phyloP scores from a whole-genome alignment of 1,140 invertebrate species.

The Ganaspis sp. region DNA sequence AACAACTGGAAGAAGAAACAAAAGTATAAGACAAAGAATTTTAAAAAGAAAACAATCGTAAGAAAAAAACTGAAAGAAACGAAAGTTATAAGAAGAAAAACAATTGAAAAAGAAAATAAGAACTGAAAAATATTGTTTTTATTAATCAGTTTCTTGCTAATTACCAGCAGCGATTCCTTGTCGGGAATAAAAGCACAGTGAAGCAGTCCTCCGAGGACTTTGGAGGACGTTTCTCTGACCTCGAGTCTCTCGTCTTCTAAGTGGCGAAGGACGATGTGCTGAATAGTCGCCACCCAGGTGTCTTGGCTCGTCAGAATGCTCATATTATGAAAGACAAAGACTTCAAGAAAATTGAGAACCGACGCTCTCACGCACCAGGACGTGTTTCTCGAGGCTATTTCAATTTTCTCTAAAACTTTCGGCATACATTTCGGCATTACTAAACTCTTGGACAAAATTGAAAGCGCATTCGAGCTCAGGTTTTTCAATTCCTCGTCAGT shows the following conservation, averaged over 20 bases:
- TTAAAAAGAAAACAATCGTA: no score
- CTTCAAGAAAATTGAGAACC: slow-evolving; percentile 86
- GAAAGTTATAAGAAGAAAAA: no score
- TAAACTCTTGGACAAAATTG: slow-evolving; percentile 80
- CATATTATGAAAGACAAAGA: slow-evolving; percentile 90
- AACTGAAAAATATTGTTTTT: neutral
- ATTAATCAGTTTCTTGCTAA: slow-evolving; percentile 9
- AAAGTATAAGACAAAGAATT: no score
- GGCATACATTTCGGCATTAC: slow-evolving; percentile 77
- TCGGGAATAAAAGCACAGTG: slow-evolving; percentile 88
- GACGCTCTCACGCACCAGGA: slow-evolving; percentile 89
- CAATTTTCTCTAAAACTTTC: slow-evolving; percentile 75
- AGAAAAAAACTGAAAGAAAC: no score
- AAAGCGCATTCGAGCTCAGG: slow-evolving; percentile 81
- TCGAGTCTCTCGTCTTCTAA: slow-evolving; percentile 85
- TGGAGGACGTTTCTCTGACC: slow-evolving; percentile 87
- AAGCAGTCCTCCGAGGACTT: slow-evolving; percentile 89
- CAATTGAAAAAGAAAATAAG: slow-evolving; percentile 36
- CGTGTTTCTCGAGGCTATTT: slow-evolving; percentile 73
- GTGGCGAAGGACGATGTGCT: slow-evolving; percentile 80
- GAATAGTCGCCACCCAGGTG: slow-evolving; percentile 77
- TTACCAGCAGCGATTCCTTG: slow-evolving; percentile 78
- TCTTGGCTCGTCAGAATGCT: slow-evolving; percentile 81
- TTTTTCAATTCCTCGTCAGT: slow-evolving; percentile 88
- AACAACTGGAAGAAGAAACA: no score